Evolutionary conservation across 2,113 vertebrate species (phyloP), one percentile per base, ranked within the genome.

Genomic region (Cinclus mexicanus): DNA sequence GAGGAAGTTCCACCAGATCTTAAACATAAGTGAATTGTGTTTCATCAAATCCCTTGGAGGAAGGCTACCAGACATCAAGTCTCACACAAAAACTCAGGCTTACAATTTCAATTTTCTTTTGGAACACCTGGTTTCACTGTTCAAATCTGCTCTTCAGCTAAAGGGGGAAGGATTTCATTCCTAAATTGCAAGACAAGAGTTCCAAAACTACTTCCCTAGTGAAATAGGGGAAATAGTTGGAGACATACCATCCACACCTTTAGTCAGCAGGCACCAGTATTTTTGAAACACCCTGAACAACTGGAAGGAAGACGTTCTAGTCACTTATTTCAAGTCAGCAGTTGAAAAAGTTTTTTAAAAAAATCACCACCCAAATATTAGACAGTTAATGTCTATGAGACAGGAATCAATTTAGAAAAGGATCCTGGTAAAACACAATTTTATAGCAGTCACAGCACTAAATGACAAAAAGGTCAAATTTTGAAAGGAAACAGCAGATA

Each of bases 401-500:
- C 28, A 71, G 60, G 77, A 94, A 86, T 78, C 71, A 76, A 69
- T 92, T 95, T 88, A 87, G 63, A 87, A 90, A 94, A 55, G 28
- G 33, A 94, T 67, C 22, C 44, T 47, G 69, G 52, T 78, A 77
- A 79, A 92, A 72, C 59, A 80, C 87, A 97, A 52, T 91, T 96
- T 63, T 94, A 41, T 75, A 96, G 57, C 53, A 95, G 81, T 70
- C 93, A 87, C 82, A 69, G 93, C 56, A 87, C 87, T 83, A 96
- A 95, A 89, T 69, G 87, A 87, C 87, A 82, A 82, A 85, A 93
- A 96, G 94, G 95, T 97, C 97, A 97, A 69, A 97, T 97, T 97
- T 95, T 97, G 92, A 97, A 97, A 97, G 90, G 97, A 98, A 98
- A 97, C 93, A 97, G 96, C 96, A 98, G 98, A 98, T 98, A 98